phyloP scores from a whole-genome alignment of 2,888 invertebrate species.

The Liodrosophila aerea region DNA sequence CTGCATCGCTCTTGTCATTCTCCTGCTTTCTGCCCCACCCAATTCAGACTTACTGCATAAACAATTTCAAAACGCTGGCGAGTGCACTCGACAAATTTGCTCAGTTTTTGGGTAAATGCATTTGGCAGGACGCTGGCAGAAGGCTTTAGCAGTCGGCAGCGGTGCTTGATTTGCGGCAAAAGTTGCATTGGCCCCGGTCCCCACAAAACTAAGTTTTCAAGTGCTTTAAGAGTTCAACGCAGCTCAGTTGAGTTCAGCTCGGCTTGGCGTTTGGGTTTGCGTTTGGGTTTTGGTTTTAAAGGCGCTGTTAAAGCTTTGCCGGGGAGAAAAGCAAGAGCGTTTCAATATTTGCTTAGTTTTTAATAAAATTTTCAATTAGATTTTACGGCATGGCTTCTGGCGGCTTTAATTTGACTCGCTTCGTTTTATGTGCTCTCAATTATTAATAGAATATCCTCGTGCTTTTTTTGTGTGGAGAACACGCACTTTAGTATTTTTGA shows the following conservation, averaged over 20 bases:
- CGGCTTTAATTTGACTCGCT: constrained; percentile 54
- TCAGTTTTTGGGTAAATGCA: constrained; percentile 58
- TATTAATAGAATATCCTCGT: constrained; percentile 52
- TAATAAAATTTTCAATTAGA: constrained; percentile 63
- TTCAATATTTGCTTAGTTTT: constrained; percentile 58
- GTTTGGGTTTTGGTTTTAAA: too few relatives aligned
- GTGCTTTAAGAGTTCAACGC: constrained; percentile 26
- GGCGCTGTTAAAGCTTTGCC: constrained; percentile 23
- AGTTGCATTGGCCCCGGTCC: constrained; percentile 31
- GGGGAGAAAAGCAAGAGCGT: not conserved
- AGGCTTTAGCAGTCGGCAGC: constrained; percentile 19
- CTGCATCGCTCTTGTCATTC: not conserved
- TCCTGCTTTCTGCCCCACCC: not conserved
- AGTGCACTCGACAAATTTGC: constrained; percentile 71
- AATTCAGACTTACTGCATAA: constrained; percentile 42
- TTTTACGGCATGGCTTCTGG: constrained; percentile 52
- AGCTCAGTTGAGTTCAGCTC: not conserved
- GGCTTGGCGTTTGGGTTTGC: not conserved
- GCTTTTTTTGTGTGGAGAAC: constrained; percentile 19
- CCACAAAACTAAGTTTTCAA: constrained; percentile 40
- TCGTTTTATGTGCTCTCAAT: constrained; percentile 32
- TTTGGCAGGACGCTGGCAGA: constrained; percentile 18
- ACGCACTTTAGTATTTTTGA: constrained; percentile 73
- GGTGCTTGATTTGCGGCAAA: constrained; percentile 50
- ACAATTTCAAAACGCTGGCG: constrained; percentile 53